Evolutionary conservation across 2,797 vertebrate genomes (phyloP).

Genomic region (Meda fulgida): DNA sequence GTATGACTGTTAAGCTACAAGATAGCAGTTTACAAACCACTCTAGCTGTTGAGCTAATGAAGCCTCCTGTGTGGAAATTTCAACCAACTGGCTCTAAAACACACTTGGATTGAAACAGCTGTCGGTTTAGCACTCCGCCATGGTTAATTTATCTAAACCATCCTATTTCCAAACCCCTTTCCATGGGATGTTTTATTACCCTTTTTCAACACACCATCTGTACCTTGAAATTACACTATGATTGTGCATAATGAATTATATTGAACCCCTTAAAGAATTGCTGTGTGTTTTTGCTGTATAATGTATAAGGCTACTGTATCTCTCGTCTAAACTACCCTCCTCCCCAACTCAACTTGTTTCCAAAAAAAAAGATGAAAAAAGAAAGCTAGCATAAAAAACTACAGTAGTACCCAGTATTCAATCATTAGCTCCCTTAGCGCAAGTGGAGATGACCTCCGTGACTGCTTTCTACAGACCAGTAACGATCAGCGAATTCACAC

Average conservation of each 20-base stretch:
- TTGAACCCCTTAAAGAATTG: constrained; percentile 40
- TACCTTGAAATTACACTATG: constrained; percentile 64
- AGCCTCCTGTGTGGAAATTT: constrained; percentile 14
- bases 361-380: constrained; percentile 14
- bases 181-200: constrained; percentile 53
- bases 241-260: constrained; percentile 67
- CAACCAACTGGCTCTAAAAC: constrained; percentile 33
- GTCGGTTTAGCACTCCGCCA: constrained; percentile 40
- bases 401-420: background rate
- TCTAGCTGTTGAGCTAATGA: constrained; percentile 24
- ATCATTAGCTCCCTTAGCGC: constrained; percentile 24
- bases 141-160: constrained; percentile 49
- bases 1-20: background rate
- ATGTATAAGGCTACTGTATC: background rate
- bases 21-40: constrained; percentile 9
- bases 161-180: constrained; percentile 38
- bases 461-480: constrained; percentile 48
- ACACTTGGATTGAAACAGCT: constrained; percentile 49
- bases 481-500: constrained; percentile 59
- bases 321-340: background rate
- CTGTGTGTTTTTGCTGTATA: constrained; percentile 19
- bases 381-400: background rate
- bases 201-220: constrained; percentile 60
- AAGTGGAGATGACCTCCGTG: constrained; percentile 17
- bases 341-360: background rate